Evolutionary conservation across 2,797 vertebrate genomes (phyloP), one percentile per base, ranked within the genome.

Genomic region (Chrosomus eos): DNA sequence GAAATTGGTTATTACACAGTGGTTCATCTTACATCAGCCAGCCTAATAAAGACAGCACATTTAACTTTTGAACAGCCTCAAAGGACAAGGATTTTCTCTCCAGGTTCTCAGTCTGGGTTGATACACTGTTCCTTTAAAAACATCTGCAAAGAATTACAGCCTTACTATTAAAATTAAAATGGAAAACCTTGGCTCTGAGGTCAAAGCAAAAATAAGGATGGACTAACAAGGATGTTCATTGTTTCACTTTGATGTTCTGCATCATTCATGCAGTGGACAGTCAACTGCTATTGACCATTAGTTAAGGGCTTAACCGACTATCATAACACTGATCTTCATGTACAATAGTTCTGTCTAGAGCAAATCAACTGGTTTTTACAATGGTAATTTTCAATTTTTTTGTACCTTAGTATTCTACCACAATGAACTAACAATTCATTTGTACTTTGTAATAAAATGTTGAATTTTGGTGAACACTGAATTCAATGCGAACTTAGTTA

Each of bases 101-200:
- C 62, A 38, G 48, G 62, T 81, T 88, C 75, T 77, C n/a, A 6
- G 23, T 87, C 85, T 84, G 80, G 67, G 87, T 82, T 87, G 71
- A 86, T 88, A 79, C 80, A 70, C 71, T 68, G 79, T 89, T 88
- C 84, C 80, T 77, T 81, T 85, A 66, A 82, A 89, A 89, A 88
- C 82, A 86, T 88, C 89, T 90, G 87, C 73, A 81, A 87, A 83
- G 48, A 83, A 87, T 89, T 88, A 85, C 80, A 64, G 70, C 76
- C 81, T 86, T 80, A 88, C 81, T 85, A 83, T 88, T 90, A 92
- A 91, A 93, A 92, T 93, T 90, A 92, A 93, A 93, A 94, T 90
- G 93, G 87, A 93, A 90, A 91, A 90, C 88, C 88, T 81, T 72
- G 80, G 87, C 82, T 89, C 83, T 89, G 80, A 89, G 89, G 88